Percentiles rank a stretch among this genome's conserved stretches.
phyloP scores from a whole-genome alignment of 1,140 invertebrate species.

The Brachionus manjavacas region DNA sequence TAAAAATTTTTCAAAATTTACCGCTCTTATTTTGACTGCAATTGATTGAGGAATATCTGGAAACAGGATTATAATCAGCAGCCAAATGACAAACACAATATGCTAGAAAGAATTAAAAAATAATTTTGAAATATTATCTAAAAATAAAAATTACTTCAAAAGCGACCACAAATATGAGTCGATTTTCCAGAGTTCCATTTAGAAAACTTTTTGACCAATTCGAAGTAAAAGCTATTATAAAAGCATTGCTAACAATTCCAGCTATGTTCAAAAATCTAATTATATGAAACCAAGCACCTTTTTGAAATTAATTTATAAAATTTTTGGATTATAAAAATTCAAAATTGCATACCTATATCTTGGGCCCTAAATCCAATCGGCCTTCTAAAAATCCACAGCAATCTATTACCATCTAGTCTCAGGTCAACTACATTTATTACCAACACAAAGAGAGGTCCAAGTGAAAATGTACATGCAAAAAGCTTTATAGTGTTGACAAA shows the following conservation, averaged over 20 bases:
- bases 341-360: constrained; percentile 54
- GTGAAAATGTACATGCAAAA: constrained; percentile 58
- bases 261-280: constrained; percentile 55
- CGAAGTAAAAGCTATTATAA: constrained; percentile 58
- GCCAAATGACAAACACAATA: constrained; percentile 21
- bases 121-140: not conserved
- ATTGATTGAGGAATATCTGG: not conserved
- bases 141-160: constrained; percentile 21
- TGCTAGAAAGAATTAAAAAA: not conserved
- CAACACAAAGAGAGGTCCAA: constrained; percentile 57
- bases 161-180: not conserved
- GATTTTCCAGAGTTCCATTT: not conserved
- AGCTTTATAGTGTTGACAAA: constrained; percentile 48
- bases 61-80: not conserved
- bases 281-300: constrained; percentile 59
- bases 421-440: constrained; percentile 54
- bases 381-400: constrained; percentile 56
- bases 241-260: constrained; percentile 58
- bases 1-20: not conserved
- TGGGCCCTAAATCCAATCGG: constrained; percentile 56
- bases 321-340: not conserved
- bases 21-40: not conserved
- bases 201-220: constrained; percentile 47
- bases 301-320: constrained; percentile 34
- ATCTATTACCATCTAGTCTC: constrained; percentile 55